Base-by-base conservation (phyloP, 2,113 vertebrate species). In the Nothoprocta pentlandii region DNA sequence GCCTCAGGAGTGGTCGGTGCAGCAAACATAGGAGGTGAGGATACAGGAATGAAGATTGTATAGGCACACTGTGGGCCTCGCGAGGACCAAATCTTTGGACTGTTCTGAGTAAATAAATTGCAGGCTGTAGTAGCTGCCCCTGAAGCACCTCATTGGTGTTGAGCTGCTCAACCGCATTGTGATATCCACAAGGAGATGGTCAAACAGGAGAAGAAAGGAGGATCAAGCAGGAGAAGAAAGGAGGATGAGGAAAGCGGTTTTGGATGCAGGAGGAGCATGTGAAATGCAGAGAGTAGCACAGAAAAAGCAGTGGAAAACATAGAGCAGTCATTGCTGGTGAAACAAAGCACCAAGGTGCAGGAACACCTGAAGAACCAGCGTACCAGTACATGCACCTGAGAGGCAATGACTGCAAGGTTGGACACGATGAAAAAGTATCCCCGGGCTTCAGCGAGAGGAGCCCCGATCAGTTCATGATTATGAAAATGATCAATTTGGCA, bases 41-140 rank as follows among this genome's bases (percentile, higher is more conserved):
- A 2, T 51, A 19, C 0, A 0, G 42, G 13, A 23, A 3, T 1
- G 2, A 13, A 2, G 25, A 10, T 58, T 41, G 0, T 9, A n/a
- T 49, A 21, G 69, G 59, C 17, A 0, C 0, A n/a, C 1, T 86
- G 73, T 32, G 26, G 28, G 3, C 32, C 70, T 44, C 66, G 32
- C 47, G 68, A 54, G 5, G 11, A 39, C 12, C 9, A 44, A 41
- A 62, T 12, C 2, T 1, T 53, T 26, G 5, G 49, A 47, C 34
- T 82, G 91, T 79, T 68, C 6, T 6, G 59, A 49, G 63, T 49
- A 28, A 44, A 68, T 61, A 51, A 2, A 0, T 47, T 62, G 42
- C 25, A 58, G 0, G n/a, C 5, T 70, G 46, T 56, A 42, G 10
- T 4, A 28, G 16, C 44, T 70, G 41, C 58, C 67, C 58, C 47